Evolutionary conservation across 2,797 vertebrate species (phyloP).

Genomic region (Champsocephalus gunnari): DNA sequence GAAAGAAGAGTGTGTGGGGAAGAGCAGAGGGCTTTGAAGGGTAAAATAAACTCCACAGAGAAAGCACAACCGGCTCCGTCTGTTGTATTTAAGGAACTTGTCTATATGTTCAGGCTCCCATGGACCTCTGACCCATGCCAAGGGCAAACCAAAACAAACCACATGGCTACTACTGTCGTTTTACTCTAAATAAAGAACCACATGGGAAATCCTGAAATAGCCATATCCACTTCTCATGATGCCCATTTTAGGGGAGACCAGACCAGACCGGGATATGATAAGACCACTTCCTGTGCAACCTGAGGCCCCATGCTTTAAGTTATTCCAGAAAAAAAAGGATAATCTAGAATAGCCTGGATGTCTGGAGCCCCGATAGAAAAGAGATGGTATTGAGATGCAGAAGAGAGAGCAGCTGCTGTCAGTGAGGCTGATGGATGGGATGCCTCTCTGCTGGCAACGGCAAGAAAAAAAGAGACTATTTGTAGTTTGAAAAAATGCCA

Average conservation of each 20-base stretch:
- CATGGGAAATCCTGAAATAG: constrained; percentile 75
- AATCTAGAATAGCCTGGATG: constrained; percentile 35
- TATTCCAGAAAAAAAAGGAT: constrained; percentile 40
- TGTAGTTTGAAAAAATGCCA: constrained; percentile 11
- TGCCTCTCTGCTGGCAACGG: constrained; percentile 48
- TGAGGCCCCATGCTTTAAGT: constrained; percentile 25
- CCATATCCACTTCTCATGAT: constrained; percentile 61
- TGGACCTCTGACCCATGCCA: constrained; percentile 75
- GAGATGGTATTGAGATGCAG: constrained; percentile 40
- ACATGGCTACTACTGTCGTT: constrained; percentile 70
- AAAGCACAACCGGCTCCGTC: constrained; percentile 46
- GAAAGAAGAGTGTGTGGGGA: constrained; percentile 51
- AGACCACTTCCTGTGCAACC: constrained; percentile 56
- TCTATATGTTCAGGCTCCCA: constrained; percentile 71
- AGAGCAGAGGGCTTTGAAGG: constrained; percentile 60
- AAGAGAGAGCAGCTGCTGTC: constrained; percentile 46
- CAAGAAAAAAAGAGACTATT: constrained; percentile 2
- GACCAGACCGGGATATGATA: constrained; percentile 47
- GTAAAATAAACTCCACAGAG: constrained; percentile 73
- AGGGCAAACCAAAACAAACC: constrained; percentile 78
- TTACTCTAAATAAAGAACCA: constrained; percentile 68
- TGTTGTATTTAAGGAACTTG: constrained; percentile 50
- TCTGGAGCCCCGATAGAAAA: constrained; percentile 30
- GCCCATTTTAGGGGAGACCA: constrained; percentile 63
- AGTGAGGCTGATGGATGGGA: constrained; percentile 54